phyloP scores from a whole-genome alignment of 2,113 vertebrate genomes.

The Phoxinus phoxinus region DNA sequence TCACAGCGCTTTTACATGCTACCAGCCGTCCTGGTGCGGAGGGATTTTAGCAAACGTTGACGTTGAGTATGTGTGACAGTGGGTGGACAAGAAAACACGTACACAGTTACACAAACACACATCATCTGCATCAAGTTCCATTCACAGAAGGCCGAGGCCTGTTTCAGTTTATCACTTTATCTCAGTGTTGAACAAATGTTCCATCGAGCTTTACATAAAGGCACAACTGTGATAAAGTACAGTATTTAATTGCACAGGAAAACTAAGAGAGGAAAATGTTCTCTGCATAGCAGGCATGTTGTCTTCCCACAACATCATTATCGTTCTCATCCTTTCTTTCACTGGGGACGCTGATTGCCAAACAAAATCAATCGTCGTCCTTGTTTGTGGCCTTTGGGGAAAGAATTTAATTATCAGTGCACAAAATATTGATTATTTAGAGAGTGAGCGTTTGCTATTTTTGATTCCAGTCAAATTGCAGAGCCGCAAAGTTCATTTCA shows the following conservation, averaged over 20 bases:
- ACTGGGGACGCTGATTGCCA: neutral
- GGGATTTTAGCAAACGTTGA: slow-evolving; percentile 51
- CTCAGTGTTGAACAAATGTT: neutral
- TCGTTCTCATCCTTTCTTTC: neutral
- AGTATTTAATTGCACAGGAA: neutral
- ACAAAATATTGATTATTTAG: slow-evolving; percentile 58
- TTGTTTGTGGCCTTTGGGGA: slow-evolving; percentile 11
- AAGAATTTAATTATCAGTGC: slow-evolving; percentile 57
- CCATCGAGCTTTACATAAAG: neutral
- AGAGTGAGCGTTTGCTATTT: neutral
- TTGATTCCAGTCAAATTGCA: neutral
- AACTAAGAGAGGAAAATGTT: neutral
- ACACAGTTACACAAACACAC: slow-evolving; percentile 35
- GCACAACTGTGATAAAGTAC: neutral
- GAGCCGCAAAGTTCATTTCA: neutral
- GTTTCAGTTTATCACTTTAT: neutral
- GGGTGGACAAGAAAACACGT: slow-evolving; percentile 46
- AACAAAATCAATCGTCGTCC: neutral
- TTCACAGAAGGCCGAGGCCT: slow-evolving; percentile 20
- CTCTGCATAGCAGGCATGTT: neutral
- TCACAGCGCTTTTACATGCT: slow-evolving; percentile 25
- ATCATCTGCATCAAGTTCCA: slow-evolving; percentile 23
- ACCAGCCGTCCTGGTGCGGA: neutral
- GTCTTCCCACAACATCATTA: neutral
- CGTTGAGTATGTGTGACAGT: slow-evolving; percentile 65